A percentile compares a stretch with the other conserved stretches of the same genome.
phyloP scores from a whole-genome alignment of 2,113 vertebrate genomes.

The Loxodonta africana region DNA sequence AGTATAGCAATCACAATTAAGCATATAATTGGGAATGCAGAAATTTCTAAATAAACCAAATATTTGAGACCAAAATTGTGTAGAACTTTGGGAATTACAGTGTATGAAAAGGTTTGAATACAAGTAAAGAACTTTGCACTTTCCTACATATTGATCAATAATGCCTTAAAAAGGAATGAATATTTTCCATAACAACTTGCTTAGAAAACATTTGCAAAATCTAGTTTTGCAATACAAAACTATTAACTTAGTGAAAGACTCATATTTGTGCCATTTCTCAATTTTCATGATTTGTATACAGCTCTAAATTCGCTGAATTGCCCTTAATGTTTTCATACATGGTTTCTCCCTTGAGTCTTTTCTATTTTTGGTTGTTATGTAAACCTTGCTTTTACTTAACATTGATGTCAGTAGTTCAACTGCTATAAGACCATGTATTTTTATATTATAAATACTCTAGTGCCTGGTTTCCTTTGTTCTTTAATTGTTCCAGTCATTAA shows the following conservation, averaged over 20 bases:
- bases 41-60: constrained; percentile 97
- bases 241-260: constrained; percentile 85
- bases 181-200: constrained; percentile 88
- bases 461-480: constrained; percentile 94
- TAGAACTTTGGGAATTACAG: constrained; percentile 96
- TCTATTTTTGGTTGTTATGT: constrained; percentile 94
- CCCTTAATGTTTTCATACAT: constrained; percentile 90
- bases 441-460: constrained; percentile 94
- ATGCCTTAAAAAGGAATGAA: constrained; percentile 86
- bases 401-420: constrained; percentile 94
- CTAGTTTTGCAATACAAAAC: constrained; percentile 88
- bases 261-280: constrained; percentile 91
- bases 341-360: constrained; percentile 91
- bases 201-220: constrained; percentile 89
- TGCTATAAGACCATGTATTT: constrained; percentile 96
- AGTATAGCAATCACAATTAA: constrained; percentile 96
- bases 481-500: constrained; percentile 80
- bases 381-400: constrained; percentile 95
- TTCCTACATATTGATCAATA: constrained; percentile 84
- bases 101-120: constrained; percentile 92
- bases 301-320: constrained; percentile 88
- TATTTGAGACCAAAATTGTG: constrained; percentile 96
- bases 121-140: constrained; percentile 95
- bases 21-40: constrained; percentile 96
- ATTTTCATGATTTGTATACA: constrained; percentile 89